Conservation (phyloP, 2,888 invertebrate species). For the Pantelozetes paolii region DNA sequence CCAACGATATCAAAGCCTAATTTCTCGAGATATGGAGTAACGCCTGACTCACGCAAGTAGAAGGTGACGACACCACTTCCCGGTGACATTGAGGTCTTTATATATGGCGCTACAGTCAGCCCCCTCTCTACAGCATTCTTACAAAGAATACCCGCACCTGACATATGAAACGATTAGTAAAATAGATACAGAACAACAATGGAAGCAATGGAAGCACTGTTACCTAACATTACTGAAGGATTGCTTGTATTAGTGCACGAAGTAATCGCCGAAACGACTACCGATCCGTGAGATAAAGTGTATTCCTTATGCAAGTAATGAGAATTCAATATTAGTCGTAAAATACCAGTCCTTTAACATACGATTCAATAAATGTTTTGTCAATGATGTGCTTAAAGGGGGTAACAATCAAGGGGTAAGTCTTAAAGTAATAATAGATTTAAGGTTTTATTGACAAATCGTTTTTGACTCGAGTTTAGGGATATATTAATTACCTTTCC, state of each 20-base stretch:
- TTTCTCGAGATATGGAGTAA: constrained; percentile 75
- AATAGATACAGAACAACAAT: no score
- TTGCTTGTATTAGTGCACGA: constrained; percentile 98
- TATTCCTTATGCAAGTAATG: constrained; percentile 59
- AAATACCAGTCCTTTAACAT: no score
- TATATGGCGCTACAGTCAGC: constrained; percentile 79
- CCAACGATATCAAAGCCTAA: constrained; percentile 92
- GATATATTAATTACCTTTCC: constrained; percentile 53
- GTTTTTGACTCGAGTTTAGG: no score
- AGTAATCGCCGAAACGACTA: constrained; percentile 95
- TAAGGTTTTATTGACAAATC: background rate
- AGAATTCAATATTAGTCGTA: no score
- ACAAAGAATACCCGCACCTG: constrained; percentile 85
- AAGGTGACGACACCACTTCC: constrained; percentile 93
- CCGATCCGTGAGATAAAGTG: constrained; percentile 77
- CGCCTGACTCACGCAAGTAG: constrained; percentile 82
- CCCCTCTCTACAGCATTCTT: constrained; percentile 91
- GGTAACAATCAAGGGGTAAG: no score
- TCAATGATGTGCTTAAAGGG: no score
- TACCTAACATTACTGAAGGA: constrained; percentile 85
- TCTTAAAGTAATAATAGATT: background rate
- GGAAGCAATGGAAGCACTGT: background rate
- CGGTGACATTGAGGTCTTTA: constrained; percentile 94
- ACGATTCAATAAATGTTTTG: no score
- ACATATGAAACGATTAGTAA: background rate